These are phyloP conservation scores for Strigops habroptila DNA, from an alignment of 2,113 vertebrate species.

Conservation along the genomic window DNA sequence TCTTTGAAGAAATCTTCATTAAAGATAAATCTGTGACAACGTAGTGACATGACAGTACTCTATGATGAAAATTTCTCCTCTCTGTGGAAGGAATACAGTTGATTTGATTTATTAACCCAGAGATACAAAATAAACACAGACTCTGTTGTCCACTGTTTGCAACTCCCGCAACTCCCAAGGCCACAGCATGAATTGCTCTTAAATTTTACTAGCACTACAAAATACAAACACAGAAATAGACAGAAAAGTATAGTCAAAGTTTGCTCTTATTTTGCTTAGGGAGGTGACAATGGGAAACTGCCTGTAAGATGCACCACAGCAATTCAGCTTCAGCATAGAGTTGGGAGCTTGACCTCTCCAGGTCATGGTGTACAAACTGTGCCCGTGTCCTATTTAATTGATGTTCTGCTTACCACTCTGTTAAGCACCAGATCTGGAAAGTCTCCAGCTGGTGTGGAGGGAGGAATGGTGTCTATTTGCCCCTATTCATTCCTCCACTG, in stretches of 20 bases:
- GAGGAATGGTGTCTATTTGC: neutral
- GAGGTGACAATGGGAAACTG: neutral
- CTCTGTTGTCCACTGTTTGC: neutral
- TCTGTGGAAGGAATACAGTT: neutral
- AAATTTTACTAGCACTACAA: neutral
- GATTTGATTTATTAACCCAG: neutral
- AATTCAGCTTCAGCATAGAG: neutral
- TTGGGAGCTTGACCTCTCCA: neutral
- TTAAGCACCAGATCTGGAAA: conserved; percentile 40
- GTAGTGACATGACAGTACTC: neutral
- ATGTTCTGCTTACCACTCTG: conserved; percentile 25
- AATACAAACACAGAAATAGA: neutral
- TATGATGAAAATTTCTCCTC: neutral
- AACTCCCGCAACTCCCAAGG: neutral
- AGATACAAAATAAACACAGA: neutral
- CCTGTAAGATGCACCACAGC: neutral
- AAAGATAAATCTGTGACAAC: neutral
- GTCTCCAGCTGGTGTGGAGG: neutral
- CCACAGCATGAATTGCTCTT: neutral
- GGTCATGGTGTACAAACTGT: neutral
- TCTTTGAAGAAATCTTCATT: neutral
- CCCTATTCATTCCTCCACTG: neutral
- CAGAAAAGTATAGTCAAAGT: neutral
- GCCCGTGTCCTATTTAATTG: conserved; percentile 16
- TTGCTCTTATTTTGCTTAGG: neutral